Conservation (phyloP, 2,797 vertebrate genomes). For the Steatocranus sp. region DNA sequence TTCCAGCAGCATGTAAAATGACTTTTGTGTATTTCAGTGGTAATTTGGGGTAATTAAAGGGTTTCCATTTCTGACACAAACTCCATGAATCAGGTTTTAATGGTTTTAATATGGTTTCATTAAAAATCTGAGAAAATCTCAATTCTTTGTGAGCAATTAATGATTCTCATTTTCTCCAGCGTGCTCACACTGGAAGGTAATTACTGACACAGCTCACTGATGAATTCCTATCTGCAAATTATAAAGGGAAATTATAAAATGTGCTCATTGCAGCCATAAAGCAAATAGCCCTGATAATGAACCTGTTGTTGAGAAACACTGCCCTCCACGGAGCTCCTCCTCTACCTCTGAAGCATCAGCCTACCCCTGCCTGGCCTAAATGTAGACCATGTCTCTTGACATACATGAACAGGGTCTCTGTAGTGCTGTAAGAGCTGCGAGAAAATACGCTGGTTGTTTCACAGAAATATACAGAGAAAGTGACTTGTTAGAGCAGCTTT, state of each 20-base stretch:
- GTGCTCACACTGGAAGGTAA: slow-evolving; percentile 3
- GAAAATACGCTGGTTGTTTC: neutral
- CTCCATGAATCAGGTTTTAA: neutral
- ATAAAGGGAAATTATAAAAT: slow-evolving; percentile 39
- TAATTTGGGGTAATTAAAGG: neutral
- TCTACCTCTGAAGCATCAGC: neutral
- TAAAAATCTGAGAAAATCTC: neutral
- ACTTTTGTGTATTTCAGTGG: neutral
- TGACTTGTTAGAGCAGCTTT: neutral
- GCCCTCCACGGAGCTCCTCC: slow-evolving; percentile 2
- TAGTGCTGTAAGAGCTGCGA: neutral
- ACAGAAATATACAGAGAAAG: neutral
- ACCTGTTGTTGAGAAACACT: slow-evolving; percentile 33
- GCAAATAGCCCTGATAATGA: slow-evolving; percentile 9
- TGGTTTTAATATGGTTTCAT: neutral
- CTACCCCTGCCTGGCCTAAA: neutral
- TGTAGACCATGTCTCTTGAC: neutral
- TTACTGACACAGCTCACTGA: slow-evolving; percentile 2
- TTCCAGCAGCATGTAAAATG: neutral
- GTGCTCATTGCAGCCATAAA: slow-evolving; percentile 42
- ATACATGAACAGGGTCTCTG: neutral
- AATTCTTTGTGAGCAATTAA: neutral
- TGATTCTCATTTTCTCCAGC: neutral
- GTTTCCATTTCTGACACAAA: neutral
- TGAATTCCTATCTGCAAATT: slow-evolving; percentile 11